Evolutionary conservation across 1,140 invertebrate species (phyloP), one percentile per base, ranked within the genome.

Genomic region (Pseudomyrmex cubaensis): DNA sequence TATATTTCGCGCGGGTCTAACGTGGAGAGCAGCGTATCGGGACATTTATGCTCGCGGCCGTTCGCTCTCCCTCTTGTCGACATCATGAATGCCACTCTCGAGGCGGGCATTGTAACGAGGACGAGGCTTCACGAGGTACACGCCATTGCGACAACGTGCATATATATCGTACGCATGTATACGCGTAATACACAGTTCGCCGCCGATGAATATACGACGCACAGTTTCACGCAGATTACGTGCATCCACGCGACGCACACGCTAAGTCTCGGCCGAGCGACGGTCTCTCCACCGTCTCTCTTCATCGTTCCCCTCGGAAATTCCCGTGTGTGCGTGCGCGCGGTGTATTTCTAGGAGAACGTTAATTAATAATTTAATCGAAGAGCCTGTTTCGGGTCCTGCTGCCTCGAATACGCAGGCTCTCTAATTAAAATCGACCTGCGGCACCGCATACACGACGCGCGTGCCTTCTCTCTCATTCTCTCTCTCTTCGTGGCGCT

Each of bases 361-460:
- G 91, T 93, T 94, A 94, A 94, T 94, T 94, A 94, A 94, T 94
- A 94, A 94, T 94, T 94, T 93, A 93, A 91, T 92, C 91, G 92
- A 93, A 93, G 91, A 93, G 92, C 88, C 88, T 92, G 90, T 91
- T 93, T 89, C 84, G 89, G 13, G 89, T 83, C 82, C 87, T 87
- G 84, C 84, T 84, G 66, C 64, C 25, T 64, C 77, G 62, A 86
- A 83, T 84, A 15, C 54, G 80, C 86, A 78, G 62, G 63, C 75
- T 83, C 88, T 90, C 89, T 92, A 92, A 92, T 92, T 92, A 92
- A 92, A 92, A 92, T 69, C 90, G 80, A 90, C 85, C 88, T 63
- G 67, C 46, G 67, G 25, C 50, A 62, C 15, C 13, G 1, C 67
- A 13, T 59, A 12, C 15, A 48, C 25, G n/a, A 25, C 52, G 35